phyloP scores from a whole-genome alignment of 2,797 vertebrate species.

The Manis javanica region DNA sequence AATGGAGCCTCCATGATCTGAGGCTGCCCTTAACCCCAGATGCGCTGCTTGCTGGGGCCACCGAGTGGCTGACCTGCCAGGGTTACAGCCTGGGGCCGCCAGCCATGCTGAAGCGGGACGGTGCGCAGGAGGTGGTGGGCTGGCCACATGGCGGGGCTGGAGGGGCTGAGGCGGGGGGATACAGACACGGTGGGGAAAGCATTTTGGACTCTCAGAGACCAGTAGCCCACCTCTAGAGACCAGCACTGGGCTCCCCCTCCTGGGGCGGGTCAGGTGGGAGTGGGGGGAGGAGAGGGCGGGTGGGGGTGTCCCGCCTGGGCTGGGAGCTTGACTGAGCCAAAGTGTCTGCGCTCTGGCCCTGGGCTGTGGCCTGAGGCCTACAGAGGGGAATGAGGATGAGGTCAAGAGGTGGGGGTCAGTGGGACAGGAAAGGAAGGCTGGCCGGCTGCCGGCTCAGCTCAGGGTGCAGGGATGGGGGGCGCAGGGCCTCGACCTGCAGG shows the following conservation, averaged over 20 bases:
- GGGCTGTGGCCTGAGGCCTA: not conserved
- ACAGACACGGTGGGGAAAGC: not conserved
- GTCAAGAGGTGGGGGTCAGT: rapidly evolving
- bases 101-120: not conserved
- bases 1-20: not conserved
- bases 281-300: not conserved
- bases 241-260: rapidly evolving
- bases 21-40: constrained; percentile 26
- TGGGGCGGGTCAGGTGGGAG: no score
- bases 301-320: not conserved
- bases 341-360: not conserved
- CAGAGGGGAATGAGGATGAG: not conserved
- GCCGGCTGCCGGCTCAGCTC: not conserved
- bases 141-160: not conserved
- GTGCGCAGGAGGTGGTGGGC: not conserved
- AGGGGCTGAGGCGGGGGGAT: not conserved
- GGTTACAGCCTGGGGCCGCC: not conserved
- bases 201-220: not conserved
- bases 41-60: rapidly evolving
- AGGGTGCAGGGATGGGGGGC: rapidly evolving
- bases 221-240: not conserved
- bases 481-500: rapidly evolving
- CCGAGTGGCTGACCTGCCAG: rapidly evolving
- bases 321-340: no score
- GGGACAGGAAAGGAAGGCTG: not conserved